Evolutionary conservation across 2,113 vertebrate genomes (phyloP).

Genomic region (Muntiacus muntjak): DNA sequence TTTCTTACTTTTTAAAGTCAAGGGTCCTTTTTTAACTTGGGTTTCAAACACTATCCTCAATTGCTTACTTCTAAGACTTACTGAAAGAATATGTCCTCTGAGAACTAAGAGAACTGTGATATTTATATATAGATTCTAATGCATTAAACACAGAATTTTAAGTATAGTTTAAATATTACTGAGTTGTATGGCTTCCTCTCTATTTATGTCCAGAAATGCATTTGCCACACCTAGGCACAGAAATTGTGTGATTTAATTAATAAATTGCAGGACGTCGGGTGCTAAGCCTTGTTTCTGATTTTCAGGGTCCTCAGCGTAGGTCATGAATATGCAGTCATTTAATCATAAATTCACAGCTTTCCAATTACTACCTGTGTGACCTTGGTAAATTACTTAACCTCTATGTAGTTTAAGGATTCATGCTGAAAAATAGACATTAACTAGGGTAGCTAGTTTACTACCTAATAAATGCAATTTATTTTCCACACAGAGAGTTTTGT

Average conservation of each 20-base stretch:
- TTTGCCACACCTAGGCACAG: neutral
- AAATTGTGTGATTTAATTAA: neutral
- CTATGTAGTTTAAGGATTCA: neutral
- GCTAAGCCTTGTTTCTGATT: neutral
- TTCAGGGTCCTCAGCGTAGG: neutral
- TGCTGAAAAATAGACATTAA: slow-evolving; percentile 15
- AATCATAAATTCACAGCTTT: slow-evolving; percentile 43
- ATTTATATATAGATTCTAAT: neutral
- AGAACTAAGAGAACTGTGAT: neutral
- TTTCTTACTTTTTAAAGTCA: neutral
- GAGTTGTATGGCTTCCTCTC: neutral
- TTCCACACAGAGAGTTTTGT: neutral
- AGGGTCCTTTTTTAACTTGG: neutral
- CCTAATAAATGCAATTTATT: neutral
- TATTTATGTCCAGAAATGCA: neutral
- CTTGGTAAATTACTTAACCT: slow-evolving; percentile 37
- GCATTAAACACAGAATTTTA: neutral
- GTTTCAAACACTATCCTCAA: neutral
- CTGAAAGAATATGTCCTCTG: neutral
- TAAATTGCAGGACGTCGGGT: neutral
- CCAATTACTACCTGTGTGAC: slow-evolving; percentile 34
- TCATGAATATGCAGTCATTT: slow-evolving; percentile 9
- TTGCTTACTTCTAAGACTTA: slow-evolving; percentile 11
- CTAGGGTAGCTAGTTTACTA: neutral
- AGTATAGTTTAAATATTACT: neutral